A percentile compares a stretch with the other conserved stretches of the same genome.
phyloP scores from a whole-genome alignment of 2,113 vertebrate species.

The Athene cunicularia region DNA sequence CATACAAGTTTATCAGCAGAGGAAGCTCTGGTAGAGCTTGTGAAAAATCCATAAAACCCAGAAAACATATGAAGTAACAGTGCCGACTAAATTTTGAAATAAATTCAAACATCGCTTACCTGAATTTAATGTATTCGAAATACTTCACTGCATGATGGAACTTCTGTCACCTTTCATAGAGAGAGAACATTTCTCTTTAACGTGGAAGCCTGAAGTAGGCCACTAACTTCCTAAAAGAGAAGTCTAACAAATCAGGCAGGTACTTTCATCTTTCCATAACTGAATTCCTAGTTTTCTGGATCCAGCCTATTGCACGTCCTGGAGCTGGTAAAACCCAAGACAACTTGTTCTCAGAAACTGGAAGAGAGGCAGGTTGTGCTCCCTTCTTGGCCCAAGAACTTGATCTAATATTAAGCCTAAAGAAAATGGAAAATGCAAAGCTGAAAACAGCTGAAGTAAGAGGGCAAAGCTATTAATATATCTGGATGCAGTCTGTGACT shows the following conservation, averaged over 20 bases:
- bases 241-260: background rate
- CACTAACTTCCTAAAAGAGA: background rate
- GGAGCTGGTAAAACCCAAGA: background rate
- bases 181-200: background rate
- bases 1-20: background rate
- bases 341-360: background rate
- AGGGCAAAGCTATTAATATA: background rate
- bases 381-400: background rate
- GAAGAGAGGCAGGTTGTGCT: background rate
- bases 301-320: background rate
- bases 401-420: background rate
- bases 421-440: background rate
- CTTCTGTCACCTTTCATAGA: background rate
- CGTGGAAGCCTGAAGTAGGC: background rate
- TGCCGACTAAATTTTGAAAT: background rate
- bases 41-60: background rate
- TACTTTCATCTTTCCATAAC: background rate
- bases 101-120: background rate
- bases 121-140: background rate
- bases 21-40: background rate
- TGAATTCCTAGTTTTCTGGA: background rate
- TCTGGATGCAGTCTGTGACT: background rate
- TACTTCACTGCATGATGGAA: background rate
- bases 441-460: background rate
- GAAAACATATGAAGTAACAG: background rate